A percentile compares a stretch with the other conserved stretches of the same genome.
Conservation (phyloP, 2,888 invertebrate genomes). For the Chrysotoxum bicinctum region DNA sequence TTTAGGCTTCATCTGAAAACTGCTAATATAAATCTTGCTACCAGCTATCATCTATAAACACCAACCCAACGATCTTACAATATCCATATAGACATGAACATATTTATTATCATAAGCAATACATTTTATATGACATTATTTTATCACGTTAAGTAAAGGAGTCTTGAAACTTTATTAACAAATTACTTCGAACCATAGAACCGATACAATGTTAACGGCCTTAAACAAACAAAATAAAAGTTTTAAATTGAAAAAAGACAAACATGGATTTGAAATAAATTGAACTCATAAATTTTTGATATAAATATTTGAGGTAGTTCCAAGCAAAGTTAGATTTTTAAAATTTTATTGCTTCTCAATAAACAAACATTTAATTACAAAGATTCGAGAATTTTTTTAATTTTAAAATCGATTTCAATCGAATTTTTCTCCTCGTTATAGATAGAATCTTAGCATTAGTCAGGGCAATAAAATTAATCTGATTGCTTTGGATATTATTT, state of each 20-base stretch:
- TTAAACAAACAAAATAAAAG: background rate
- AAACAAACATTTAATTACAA: constrained; percentile 1
- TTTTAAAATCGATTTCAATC: constrained; percentile 54
- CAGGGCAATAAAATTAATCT: background rate
- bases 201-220: background rate
- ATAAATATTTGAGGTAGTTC: constrained; percentile 9
- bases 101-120: background rate
- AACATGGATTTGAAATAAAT: background rate
- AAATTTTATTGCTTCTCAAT: constrained; percentile 7
- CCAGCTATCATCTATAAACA: background rate
- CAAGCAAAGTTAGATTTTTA: constrained; percentile 15
- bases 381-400: background rate
- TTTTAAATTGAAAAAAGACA: background rate
- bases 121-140: background rate
- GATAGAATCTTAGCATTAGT: background rate
- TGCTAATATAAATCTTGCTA: background rate
- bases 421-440: too few species aligned
- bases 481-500: background rate
- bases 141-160: background rate
- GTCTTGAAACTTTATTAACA: background rate
- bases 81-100: too few species aligned
- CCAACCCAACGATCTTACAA: too few species aligned
- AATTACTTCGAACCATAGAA: background rate
- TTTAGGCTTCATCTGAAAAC: background rate
- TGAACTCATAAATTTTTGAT: background rate